Evolutionary conservation across 2,113 vertebrate genomes (phyloP), one percentile per base, ranked within the genome.

Genomic region (Ploceus nigricollis): DNA sequence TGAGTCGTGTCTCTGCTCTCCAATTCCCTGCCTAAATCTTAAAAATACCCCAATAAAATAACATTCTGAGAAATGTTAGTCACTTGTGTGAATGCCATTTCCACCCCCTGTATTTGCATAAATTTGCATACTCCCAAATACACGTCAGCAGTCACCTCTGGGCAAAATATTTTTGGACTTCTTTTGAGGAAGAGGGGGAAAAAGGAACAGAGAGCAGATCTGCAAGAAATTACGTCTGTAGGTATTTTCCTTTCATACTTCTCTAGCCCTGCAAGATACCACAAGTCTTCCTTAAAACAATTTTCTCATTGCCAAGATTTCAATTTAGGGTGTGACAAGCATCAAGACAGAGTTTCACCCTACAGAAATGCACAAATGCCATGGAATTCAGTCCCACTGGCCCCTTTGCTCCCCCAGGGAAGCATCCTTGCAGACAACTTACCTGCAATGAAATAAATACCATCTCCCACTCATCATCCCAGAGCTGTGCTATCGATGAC

Each of bases 381-480:
- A 13, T 4, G 47, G 73, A 4, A 40, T 14, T 25, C 4, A 69
- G 50, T n/a, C 84, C 31, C 47, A 22, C 11, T 18, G 23, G 18
- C 8, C 33, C 39, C 57, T 40, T 15, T 50, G 6, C 11, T 25
- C 27, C 19, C 22, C 9, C 10, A 17, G n/a, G 73, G 31, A 25
- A 24, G 21, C 64, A 28, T 23, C 51, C n/a, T 5, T 37, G 45
- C 9, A 21, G 5, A 28, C 18, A 50, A 58, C 98, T 94, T 50
- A 99, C 99, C 97, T 99, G 99, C 66, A 99, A 87, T 33, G 99
- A 99, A 51, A 99, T 98, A 11, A 99, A 92, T 25, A 99, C 97
- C 90, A 99, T 98, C 73, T 98, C 98, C 99, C 99, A 99, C 80
- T 99, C 99, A 0, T 99, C 98, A 3, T 98, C 97, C 99, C 99